Conservation (phyloP, 2,888 invertebrate species). For the Eupithecia exiguata region DNA sequence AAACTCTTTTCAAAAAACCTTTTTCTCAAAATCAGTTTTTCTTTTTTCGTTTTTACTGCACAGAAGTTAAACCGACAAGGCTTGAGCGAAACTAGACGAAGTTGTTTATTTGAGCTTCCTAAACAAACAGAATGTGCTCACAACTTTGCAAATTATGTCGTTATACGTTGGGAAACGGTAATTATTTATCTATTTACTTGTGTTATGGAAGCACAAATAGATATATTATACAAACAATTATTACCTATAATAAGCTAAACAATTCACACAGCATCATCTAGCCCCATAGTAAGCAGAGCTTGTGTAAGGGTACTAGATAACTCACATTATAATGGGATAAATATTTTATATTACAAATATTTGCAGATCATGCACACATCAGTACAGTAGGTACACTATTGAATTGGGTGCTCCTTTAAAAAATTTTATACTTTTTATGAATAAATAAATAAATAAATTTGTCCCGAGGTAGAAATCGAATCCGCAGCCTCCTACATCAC, state of each 20-base stretch:
- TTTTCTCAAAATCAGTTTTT: neutral
- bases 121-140: slow-evolving; percentile 2
- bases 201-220: neutral
- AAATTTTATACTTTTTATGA: too few species aligned
- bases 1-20: neutral
- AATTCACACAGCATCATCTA: neutral
- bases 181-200: neutral
- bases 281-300: neutral
- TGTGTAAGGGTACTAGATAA: too few species aligned
- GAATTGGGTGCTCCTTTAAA: too few species aligned
- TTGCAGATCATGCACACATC: neutral
- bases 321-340: too few species aligned
- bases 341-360: neutral
- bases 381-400: too few species aligned
- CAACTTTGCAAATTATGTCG: neutral
- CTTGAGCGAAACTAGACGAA: neutral
- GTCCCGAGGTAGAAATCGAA: neutral
- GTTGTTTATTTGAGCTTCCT: neutral
- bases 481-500: neutral
- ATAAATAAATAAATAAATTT: too few species aligned
- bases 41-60: neutral
- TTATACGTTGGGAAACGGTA: neutral
- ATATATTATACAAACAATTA: neutral
- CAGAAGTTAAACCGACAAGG: neutral
- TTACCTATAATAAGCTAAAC: neutral